Base-by-base conservation (phyloP, 2,797 vertebrate species). In the Xenentodon cancila region DNA sequence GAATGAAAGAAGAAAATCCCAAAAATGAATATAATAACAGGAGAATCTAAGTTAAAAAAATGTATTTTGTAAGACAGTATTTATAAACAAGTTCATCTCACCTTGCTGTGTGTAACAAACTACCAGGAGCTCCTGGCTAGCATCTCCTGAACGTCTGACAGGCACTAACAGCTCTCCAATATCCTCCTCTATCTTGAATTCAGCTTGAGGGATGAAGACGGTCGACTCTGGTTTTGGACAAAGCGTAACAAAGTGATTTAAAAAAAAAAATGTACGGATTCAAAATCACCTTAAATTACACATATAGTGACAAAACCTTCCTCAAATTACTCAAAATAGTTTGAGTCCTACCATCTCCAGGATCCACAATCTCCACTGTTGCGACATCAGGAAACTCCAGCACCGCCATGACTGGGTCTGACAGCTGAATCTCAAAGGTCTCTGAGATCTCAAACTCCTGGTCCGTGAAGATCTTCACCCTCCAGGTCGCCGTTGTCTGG, bases 91-190 rank as follows among this genome's bases (percentile, higher is more conserved):
- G 1, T 27, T 30, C 1, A 4, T 50, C 68, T 87, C 81, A 95
- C 95, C 95, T 93, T 94, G 93, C 40, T 92, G 91, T 57, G 95
- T 96, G 76, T 86, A 95, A 85, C 95, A 96, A 76, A 96, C 81
- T 51, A 96, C 93, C 82, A 92, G 94, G 45, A 96, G 88, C 22
- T 97, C 94, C 86, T 94, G 94, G 73, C 91, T 95, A 45, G 88
- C 75, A 42, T 97, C 95, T 82, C 94, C 95, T 55, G 93, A 93
- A 34, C 94, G 90, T 32, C 68, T 91, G 18, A 97, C 86, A 2
- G 95, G 94, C 51, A 97, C 87, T 47, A 96, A 55, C 46, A 96
- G 76, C 84, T 96, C 94, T 42, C 95, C 95, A 68, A 91, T 56
- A 13, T 95, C 93, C 87, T 97, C 95, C 63, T 95, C 92, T 42